These are phyloP conservation scores for Machimus atricapillus DNA, from an alignment of 2,888 invertebrate genomes.

Conservation along the genomic window DNA sequence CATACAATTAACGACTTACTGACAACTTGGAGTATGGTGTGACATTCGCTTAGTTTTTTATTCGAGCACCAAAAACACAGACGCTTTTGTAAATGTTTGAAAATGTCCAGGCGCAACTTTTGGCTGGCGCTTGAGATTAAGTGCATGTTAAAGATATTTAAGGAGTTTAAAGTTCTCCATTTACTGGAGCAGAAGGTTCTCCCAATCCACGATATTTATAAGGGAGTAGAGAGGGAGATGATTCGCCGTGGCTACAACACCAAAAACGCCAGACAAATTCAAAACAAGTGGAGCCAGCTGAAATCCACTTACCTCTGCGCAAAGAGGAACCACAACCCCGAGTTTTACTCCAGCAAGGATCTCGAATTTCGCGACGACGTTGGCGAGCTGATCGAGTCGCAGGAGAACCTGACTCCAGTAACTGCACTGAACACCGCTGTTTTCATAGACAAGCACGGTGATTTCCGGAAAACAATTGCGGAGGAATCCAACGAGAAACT, in stretches of 20 bases:
- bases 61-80: neutral
- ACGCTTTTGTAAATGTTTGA: neutral
- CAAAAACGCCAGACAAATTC: constrained; percentile 43
- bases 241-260: constrained; percentile 12
- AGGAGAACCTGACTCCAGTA: neutral
- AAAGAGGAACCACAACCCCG: constrained; percentile 42
- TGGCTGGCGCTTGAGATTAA: constrained; percentile 40
- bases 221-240: constrained; percentile 41
- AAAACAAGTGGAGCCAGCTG: constrained; percentile 45
- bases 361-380: constrained; percentile 43
- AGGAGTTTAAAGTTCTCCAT: constrained; percentile 40
- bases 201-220: constrained; percentile 42
- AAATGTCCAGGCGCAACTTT: constrained; percentile 36
- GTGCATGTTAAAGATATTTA: constrained; percentile 43
- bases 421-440: neutral
- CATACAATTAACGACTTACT: neutral
- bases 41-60: neutral
- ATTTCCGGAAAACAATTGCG: neutral
- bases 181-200: constrained; percentile 39
- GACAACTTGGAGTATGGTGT: neutral
- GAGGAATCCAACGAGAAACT: neutral
- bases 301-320: constrained; percentile 43
- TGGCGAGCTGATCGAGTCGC: constrained; percentile 35
- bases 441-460: neutral
- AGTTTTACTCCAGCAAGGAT: constrained; percentile 41